Percentiles rank a stretch among this genome's conserved stretches.
phyloP scores from a whole-genome alignment of 2,113 vertebrate genomes.

The Hyaena hyaena region DNA sequence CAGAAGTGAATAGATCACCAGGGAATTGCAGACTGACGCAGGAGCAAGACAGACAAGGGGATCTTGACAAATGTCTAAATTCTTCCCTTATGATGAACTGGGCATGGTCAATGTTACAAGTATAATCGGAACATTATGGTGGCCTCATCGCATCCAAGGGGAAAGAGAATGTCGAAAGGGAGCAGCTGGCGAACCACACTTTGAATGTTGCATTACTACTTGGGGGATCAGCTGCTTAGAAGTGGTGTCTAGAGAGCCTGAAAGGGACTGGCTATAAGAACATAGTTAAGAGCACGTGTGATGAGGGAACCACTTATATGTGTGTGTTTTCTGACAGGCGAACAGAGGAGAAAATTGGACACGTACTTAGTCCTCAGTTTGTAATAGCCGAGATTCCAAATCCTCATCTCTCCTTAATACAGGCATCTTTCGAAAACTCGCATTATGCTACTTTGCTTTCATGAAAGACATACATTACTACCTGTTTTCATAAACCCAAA shows the following conservation, averaged over 20 bases:
- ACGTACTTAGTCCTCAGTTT: neutral
- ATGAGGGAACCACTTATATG: neutral
- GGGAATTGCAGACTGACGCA: neutral
- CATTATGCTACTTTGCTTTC: neutral
- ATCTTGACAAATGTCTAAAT: neutral
- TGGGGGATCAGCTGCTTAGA: neutral
- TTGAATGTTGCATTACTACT: neutral
- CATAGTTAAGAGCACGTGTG: neutral
- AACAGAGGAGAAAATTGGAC: slow-evolving; percentile 2
- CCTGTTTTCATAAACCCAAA: neutral
- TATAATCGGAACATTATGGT: neutral
- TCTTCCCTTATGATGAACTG: neutral
- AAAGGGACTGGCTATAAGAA: slow-evolving; percentile 5
- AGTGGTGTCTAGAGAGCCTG: neutral
- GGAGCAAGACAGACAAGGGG: neutral
- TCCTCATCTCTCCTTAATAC: neutral
- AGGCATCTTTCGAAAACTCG: neutral
- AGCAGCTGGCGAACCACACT: neutral
- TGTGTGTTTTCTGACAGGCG: neutral
- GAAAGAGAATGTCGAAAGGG: neutral
- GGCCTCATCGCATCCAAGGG: neutral
- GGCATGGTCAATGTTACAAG: neutral
- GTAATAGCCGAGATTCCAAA: neutral
- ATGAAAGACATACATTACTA: neutral
- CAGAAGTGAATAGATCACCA: neutral